Evolutionary conservation across 2,888 invertebrate species (phyloP).

Genomic region (Ramazzottius varieornatus): DNA sequence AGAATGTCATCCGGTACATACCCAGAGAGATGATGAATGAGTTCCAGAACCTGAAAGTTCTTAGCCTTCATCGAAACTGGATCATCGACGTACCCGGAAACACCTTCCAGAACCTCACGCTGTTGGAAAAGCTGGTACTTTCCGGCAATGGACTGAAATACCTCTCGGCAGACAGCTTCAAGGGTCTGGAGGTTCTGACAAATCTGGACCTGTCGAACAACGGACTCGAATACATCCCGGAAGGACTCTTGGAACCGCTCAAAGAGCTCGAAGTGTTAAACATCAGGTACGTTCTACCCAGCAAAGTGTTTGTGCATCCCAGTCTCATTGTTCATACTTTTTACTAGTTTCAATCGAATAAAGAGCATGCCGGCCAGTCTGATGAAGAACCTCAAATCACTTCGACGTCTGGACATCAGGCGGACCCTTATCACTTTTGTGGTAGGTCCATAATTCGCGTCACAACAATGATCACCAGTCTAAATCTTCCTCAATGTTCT

Average conservation of each 20-base stretch:
- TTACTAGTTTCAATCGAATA: background rate
- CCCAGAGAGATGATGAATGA: background rate
- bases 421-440: background rate
- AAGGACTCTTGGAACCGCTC: background rate
- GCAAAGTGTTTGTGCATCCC: background rate
- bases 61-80: background rate
- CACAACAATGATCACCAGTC: too few species aligned
- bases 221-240: background rate
- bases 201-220: conserved; percentile 1
- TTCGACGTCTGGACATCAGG: background rate
- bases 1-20: background rate
- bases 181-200: background rate
- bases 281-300: background rate
- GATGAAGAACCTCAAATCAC: conserved; percentile 1
- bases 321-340: too few species aligned
- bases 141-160: background rate
- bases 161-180: background rate
- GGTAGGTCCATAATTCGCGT: background rate
- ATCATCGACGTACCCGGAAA: conserved; percentile 1
- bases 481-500: too few species aligned
- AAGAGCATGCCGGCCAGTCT: background rate
- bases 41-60: background rate
- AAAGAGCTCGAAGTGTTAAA: background rate
- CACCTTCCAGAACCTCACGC: background rate
- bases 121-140: background rate